These are phyloP conservation scores for Melinaea menophilus DNA, from an alignment of 2,888 invertebrate genomes.

Conservation along the genomic window DNA sequence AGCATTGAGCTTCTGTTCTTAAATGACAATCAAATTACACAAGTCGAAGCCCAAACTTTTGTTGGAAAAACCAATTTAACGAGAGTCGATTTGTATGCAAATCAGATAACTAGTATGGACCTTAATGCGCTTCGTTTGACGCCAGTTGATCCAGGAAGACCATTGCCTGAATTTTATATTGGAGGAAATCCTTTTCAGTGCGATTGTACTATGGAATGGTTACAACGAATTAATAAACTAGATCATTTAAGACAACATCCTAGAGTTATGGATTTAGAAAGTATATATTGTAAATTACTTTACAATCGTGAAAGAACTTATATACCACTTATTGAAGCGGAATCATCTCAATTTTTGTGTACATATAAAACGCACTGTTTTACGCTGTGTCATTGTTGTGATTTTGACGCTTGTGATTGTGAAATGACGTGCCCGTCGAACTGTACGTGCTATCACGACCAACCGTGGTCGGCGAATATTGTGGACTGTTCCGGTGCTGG, in stretches of 20 bases:
- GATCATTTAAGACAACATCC: slow-evolving; percentile 91
- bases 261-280: slow-evolving; percentile 92
- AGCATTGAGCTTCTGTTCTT: slow-evolving; percentile 91
- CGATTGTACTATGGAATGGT: slow-evolving; percentile 97
- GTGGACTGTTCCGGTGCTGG: slow-evolving; percentile 92
- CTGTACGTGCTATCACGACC: slow-evolving; percentile 97
- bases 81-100: slow-evolving; percentile 94
- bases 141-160: slow-evolving; percentile 85
- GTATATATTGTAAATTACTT: slow-evolving; percentile 91
- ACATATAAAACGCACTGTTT: slow-evolving; percentile 96
- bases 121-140: slow-evolving; percentile 90
- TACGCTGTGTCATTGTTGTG: slow-evolving; percentile 96
- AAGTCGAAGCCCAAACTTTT: slow-evolving; percentile 93
- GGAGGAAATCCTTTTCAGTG: slow-evolving; percentile 96
- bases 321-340: slow-evolving; percentile 91
- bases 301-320: slow-evolving; percentile 91
- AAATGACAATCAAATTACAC: slow-evolving; percentile 91
- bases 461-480: slow-evolving; percentile 94
- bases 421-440: slow-evolving; percentile 97
- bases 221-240: slow-evolving; percentile 92
- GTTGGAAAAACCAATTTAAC: slow-evolving; percentile 92
- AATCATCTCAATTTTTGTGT: slow-evolving; percentile 94
- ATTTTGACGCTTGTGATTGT: slow-evolving; percentile 98
- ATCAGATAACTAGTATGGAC: slow-evolving; percentile 93
- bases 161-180: slow-evolving; percentile 93